Conservation (phyloP, 2,888 invertebrate genomes). For the Agrochola macilenta region DNA sequence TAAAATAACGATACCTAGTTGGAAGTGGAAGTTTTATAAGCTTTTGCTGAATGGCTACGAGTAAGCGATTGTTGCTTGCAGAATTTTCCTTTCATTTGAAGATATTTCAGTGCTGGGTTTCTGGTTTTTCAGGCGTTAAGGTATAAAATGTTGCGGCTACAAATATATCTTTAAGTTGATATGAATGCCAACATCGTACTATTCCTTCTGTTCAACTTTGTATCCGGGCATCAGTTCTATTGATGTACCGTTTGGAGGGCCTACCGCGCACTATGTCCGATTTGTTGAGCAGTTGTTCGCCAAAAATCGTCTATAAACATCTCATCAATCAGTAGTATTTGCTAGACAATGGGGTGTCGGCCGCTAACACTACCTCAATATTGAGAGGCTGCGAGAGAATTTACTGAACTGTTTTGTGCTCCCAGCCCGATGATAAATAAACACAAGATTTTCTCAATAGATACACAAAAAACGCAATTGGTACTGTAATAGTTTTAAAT, state of each 20-base stretch:
- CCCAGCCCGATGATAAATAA: slow-evolving; percentile 4
- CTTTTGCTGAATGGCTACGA: too few species aligned
- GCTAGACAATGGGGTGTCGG: too few species aligned
- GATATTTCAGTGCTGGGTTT: not conserved
- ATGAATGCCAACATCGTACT: not conserved
- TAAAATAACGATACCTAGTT: not conserved
- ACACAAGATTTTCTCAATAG: not conserved
- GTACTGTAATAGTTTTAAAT: not conserved
- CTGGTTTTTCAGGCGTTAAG: too few species aligned
- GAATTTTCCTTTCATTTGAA: not conserved
- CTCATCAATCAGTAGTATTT: not conserved
- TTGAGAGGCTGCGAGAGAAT: not conserved
- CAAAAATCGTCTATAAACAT: not conserved
- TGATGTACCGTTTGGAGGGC: not conserved
- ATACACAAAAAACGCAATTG: not conserved
- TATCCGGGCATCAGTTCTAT: not conserved
- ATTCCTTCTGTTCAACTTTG: not conserved
- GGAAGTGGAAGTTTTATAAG: not conserved
- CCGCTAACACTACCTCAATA: not conserved
- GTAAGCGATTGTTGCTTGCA: not conserved
- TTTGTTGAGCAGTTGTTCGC: not conserved
- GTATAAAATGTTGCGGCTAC: not conserved
- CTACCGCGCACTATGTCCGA: not conserved
- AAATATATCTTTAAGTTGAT: not conserved
- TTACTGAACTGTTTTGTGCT: not conserved